Evolutionary conservation across 2,113 vertebrate species (phyloP).

Genomic region (Tachysurus vachellii): DNA sequence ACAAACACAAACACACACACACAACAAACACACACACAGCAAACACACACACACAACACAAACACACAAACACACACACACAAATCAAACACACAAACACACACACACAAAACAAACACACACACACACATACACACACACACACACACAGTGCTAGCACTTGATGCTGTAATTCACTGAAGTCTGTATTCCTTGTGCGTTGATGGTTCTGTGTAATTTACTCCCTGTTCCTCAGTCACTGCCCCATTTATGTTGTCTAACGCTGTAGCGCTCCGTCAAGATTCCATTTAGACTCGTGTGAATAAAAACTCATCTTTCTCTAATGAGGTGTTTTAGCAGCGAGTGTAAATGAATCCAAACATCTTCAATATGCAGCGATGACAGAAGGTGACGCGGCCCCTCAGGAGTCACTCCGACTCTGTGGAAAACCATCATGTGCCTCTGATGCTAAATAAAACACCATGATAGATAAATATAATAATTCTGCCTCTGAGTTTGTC

Average conservation of each 20-base stretch:
- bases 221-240: too few species aligned
- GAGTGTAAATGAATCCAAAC: not conserved
- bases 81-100: not conserved
- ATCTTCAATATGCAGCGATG: not conserved
- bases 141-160: conserved; percentile 30
- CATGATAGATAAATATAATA: not conserved
- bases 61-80: conserved; percentile 27
- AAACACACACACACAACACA: conserved; percentile 10
- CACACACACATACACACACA: conserved; percentile 29
- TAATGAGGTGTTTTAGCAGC: not conserved
- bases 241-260: not conserved
- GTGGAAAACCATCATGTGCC: too few species aligned
- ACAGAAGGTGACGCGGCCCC: not conserved
- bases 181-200: not conserved
- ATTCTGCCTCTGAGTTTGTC: too few species aligned
- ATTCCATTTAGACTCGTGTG: not conserved
- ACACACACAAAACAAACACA: not conserved
- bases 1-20: too few species aligned
- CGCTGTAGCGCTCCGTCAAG: not conserved
- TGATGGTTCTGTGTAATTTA: not conserved
- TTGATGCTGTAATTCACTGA: not conserved
- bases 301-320: not conserved
- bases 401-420: not conserved
- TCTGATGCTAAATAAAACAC: not conserved
- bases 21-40: too few species aligned